Percentiles rank a stretch among this genome's conserved stretches.
phyloP scores from a whole-genome alignment of 2,797 vertebrate species.

The Gallirallus australis region DNA sequence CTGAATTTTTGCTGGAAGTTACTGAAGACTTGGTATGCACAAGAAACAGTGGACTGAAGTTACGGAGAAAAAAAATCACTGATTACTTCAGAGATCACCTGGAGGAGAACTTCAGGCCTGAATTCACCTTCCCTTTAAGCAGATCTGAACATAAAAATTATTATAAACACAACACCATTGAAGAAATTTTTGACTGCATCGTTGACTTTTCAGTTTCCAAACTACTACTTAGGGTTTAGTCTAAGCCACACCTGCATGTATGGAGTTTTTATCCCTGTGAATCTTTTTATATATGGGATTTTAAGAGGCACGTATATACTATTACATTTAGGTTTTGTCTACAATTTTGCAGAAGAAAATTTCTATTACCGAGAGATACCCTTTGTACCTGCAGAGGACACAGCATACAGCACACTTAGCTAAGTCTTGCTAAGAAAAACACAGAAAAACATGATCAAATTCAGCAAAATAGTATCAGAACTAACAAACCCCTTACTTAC shows the following conservation, averaged over 20 bases:
- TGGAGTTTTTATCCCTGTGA: neutral
- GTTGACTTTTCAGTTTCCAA: neutral
- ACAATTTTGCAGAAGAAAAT: neutral
- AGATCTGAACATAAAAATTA: neutral
- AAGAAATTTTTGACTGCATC: neutral
- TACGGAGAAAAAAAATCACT: neutral
- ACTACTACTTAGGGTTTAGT: neutral
- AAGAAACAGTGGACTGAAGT: neutral
- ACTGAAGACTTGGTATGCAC: neutral
- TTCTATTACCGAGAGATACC: neutral
- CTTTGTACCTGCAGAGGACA: neutral
- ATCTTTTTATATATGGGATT: neutral
- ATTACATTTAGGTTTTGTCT: neutral
- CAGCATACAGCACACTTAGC: neutral
- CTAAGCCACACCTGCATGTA: neutral
- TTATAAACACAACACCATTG: neutral
- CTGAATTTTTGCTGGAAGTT: conserved; percentile 19
- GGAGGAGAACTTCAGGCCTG: neutral
- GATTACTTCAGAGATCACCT: neutral
- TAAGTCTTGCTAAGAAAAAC: neutral
- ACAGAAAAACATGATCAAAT: neutral
- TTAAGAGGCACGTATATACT: neutral
- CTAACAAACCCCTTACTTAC: neutral
- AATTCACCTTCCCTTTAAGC: neutral
- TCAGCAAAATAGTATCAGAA: neutral